phyloP scores from a whole-genome alignment of 2,888 invertebrate genomes.

The Epinotia bilunana region DNA sequence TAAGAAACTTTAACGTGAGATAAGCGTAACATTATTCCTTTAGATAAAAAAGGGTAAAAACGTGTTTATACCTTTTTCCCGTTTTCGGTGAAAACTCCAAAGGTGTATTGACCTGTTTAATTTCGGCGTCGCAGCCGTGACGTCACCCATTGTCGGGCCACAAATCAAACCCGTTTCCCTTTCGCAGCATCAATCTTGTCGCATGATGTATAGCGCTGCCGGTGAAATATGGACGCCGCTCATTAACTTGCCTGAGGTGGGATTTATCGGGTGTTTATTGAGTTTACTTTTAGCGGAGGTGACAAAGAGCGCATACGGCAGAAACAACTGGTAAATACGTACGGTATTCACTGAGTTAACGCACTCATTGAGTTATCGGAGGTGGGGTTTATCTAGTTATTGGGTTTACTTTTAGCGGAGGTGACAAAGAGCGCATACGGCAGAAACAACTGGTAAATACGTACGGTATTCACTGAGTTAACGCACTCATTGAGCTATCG shows the following conservation, averaged over 20 bases:
- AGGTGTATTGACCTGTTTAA: constrained; percentile 41
- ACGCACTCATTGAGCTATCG: too few species aligned
- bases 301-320: not conserved
- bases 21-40: not conserved
- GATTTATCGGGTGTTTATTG: constrained; percentile 33
- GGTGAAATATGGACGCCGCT: constrained; percentile 70
- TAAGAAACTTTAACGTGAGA: not conserved
- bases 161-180: constrained; percentile 74
- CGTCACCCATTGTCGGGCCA: constrained; percentile 71
- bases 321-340: not conserved
- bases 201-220: constrained; percentile 72
- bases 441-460: too few species aligned
- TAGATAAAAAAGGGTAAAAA: not conserved
- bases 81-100: not conserved
- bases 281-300: constrained; percentile 23
- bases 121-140: constrained; percentile 52
- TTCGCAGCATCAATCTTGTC: constrained; percentile 72
- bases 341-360: too few species aligned
- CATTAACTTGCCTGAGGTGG: constrained; percentile 60
- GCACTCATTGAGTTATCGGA: too few species aligned
- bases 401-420: too few species aligned
- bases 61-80: too few species aligned
- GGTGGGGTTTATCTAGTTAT: too few species aligned
- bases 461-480: too few species aligned
- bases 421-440: not conserved